Evolutionary conservation across 2,888 invertebrate genomes (phyloP).

Genomic region (Xanthia togata): DNA sequence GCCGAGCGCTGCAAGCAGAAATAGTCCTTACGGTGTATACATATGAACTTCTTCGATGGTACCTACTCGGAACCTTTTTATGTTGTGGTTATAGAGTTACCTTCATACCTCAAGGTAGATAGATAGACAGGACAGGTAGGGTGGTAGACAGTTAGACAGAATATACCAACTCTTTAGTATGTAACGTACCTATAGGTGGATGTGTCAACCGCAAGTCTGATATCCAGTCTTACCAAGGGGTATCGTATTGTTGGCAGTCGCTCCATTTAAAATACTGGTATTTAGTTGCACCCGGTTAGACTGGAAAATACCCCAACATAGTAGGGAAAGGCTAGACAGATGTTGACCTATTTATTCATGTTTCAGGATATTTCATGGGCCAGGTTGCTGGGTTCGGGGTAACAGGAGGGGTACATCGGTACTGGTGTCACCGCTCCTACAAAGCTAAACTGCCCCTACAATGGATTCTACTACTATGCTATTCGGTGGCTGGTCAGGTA

Average conservation of each 20-base stretch:
- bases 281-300: neutral
- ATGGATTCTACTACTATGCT: conserved; percentile 90
- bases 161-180: neutral
- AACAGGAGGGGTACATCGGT: conserved; percentile 93
- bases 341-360: neutral
- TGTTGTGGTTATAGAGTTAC: neutral
- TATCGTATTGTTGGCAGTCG: neutral
- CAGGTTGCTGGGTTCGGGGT: conserved; percentile 92
- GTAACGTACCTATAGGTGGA: neutral
- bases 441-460: conserved; percentile 92
- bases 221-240: neutral
- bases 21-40: too few relatives aligned
- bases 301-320: neutral
- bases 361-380: conserved; percentile 89
- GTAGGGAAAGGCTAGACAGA: neutral
- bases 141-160: neutral
- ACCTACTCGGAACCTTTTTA: neutral
- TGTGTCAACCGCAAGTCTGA: neutral
- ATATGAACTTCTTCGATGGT: too few relatives aligned
- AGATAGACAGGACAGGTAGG: too few relatives aligned
- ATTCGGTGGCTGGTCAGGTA: conserved; percentile 92
- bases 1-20: too few relatives aligned
- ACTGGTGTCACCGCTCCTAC: conserved; percentile 92
- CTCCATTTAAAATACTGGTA: neutral
- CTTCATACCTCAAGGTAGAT: too few relatives aligned